A percentile compares a stretch with the other conserved stretches of the same genome.
Evolutionary conservation across 2,113 vertebrate species (phyloP).

Genomic region (Todiramphus saurophagus): DNA sequence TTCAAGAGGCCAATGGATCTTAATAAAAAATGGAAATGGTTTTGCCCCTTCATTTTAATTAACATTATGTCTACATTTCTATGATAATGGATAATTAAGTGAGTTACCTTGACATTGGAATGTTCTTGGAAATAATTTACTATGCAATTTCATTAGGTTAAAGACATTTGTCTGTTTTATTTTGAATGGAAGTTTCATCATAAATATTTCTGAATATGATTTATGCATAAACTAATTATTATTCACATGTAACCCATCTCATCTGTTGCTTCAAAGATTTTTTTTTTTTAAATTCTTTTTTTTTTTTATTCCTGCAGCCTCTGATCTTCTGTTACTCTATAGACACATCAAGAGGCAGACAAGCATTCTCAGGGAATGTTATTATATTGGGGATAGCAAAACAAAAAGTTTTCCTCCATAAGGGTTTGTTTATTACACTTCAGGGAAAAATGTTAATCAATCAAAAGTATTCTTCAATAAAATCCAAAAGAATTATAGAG

Average conservation of each 20-base stretch:
- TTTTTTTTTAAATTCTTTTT: neutral
- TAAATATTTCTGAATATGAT: constrained; percentile 72
- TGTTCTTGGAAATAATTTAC: constrained; percentile 83
- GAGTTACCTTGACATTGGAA: constrained; percentile 83
- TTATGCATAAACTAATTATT: constrained; percentile 56
- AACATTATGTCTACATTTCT: constrained; percentile 80
- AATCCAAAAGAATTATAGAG: neutral
- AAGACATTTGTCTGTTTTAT: constrained; percentile 73
- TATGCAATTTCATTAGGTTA: constrained; percentile 69
- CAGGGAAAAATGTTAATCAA: neutral
- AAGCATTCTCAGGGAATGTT: neutral
- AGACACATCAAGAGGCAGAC: neutral
- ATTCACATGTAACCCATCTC: neutral
- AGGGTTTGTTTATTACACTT: neutral
- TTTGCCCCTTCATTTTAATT: constrained; percentile 85
- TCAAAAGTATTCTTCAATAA: neutral
- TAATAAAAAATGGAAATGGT: constrained; percentile 82
- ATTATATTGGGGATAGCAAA: neutral
- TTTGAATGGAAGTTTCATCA: constrained; percentile 62
- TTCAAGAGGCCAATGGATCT: constrained; percentile 74
- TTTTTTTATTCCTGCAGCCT: neutral
- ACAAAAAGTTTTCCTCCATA: neutral
- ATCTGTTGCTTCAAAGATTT: neutral
- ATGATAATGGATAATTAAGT: constrained; percentile 84
- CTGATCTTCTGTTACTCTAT: neutral